These are phyloP conservation scores for Colius striatus DNA, from an alignment of 2,113 vertebrate species.

Conservation along the genomic window DNA sequence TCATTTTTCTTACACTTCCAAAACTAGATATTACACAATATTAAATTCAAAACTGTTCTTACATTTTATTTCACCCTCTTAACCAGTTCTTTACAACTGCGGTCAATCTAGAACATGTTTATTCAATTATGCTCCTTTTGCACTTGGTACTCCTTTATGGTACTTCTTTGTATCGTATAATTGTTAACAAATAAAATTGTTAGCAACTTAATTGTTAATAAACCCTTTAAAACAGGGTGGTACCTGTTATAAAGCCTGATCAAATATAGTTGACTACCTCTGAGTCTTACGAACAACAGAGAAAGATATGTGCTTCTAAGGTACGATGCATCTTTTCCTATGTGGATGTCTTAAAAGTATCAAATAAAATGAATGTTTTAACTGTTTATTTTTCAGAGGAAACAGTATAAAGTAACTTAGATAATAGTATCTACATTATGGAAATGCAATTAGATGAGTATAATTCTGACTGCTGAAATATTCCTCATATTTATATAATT, in stretches of 20 bases:
- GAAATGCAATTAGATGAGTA: not conserved
- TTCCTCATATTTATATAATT: not conserved
- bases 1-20: not conserved
- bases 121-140: no score
- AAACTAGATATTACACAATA: not conserved
- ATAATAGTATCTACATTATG: not conserved
- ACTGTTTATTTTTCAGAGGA: not conserved
- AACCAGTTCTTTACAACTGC: not conserved
- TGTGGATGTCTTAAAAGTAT: not conserved
- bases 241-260: not conserved
- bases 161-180: not conserved
- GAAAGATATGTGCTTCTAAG: not conserved
- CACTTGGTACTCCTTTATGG: no score
- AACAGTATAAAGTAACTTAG: not conserved
- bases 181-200: not conserved
- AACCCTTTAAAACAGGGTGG: not conserved
- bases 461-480: not conserved
- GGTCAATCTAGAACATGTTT: not conserved
- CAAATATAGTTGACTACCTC: not conserved
- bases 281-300: not conserved
- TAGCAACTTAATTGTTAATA: no score
- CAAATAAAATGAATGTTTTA: not conserved
- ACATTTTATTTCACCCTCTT: not conserved
- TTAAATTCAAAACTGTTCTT: not conserved
- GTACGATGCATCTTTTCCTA: not conserved